These are phyloP conservation scores for Calonectris borealis DNA, from an alignment of 2,113 vertebrate genomes.

Conservation along the genomic window DNA sequence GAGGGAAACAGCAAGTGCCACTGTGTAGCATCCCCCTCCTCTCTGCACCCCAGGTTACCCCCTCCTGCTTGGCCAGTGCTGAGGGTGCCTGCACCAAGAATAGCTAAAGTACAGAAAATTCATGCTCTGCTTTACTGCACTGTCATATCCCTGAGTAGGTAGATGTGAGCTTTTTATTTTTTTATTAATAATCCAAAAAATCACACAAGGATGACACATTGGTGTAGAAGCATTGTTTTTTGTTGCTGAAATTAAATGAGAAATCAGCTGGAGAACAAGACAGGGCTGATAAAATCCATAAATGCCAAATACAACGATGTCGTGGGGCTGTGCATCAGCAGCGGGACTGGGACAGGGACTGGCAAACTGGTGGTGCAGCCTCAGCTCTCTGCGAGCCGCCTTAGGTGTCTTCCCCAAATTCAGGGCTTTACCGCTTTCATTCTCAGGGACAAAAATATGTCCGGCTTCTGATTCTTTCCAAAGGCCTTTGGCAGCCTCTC, in stretches of 20 bases:
- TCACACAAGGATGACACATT: accelerated
- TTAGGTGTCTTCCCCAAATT: background rate
- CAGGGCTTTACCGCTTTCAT: background rate
- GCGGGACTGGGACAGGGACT: background rate
- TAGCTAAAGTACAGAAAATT: background rate
- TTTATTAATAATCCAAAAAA: background rate
- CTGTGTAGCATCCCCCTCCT: background rate
- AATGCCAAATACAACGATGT: too few relatives aligned
- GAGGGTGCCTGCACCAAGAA: background rate
- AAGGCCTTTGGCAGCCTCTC: conserved; percentile 40
- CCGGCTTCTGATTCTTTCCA: background rate
- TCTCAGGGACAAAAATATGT: background rate
- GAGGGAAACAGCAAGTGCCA: background rate
- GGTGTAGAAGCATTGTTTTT: background rate
- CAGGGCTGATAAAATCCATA: background rate
- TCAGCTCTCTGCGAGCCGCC: background rate
- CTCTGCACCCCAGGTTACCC: accelerated
- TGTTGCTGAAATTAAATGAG: background rate
- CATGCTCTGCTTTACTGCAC: background rate
- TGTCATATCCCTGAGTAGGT: background rate
- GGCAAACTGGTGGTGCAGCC: background rate
- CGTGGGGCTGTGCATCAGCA: accelerated
- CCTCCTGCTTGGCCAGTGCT: background rate
- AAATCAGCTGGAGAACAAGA: background rate
- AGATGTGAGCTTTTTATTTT: background rate